Evolutionary conservation across 1,140 invertebrate genomes (phyloP).

Genomic region (Brachionus rotundiformis): DNA sequence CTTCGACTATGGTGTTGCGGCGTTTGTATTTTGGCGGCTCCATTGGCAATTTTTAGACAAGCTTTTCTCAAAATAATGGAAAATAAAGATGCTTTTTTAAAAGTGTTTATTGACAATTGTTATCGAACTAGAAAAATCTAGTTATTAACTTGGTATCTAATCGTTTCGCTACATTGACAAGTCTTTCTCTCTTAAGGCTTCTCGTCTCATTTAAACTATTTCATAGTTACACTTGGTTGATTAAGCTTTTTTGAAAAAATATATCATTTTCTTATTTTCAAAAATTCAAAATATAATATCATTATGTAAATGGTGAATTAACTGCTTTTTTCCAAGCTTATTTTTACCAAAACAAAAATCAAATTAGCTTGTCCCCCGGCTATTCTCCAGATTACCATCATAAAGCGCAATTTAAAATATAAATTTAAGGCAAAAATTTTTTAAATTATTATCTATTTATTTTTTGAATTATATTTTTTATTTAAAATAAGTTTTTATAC

Average conservation of each 20-base stretch:
- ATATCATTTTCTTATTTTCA: neutral
- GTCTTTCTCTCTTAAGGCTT: neutral
- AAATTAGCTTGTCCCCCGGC: too few species aligned
- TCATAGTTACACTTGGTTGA: conserved; percentile 17
- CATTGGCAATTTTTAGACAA: conserved; percentile 5
- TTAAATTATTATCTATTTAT: too few species aligned
- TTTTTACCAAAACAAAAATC: too few species aligned
- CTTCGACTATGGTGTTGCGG: conserved; percentile 29
- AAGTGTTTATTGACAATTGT: neutral
- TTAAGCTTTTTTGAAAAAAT: neutral
- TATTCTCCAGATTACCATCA: too few species aligned
- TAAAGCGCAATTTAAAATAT: too few species aligned
- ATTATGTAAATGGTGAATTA: too few species aligned
- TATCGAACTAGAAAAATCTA: neutral
- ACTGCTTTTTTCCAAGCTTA: too few species aligned
- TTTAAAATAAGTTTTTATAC: too few species aligned
- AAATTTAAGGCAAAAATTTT: too few species aligned
- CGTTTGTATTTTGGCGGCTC: neutral
- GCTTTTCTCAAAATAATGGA: neutral
- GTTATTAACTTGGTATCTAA: neutral
- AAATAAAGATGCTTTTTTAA: neutral
- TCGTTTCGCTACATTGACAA: neutral
- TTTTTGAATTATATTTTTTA: too few species aligned
- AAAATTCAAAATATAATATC: neutral
- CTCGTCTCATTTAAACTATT: neutral